phyloP scores from a whole-genome alignment of 2,113 vertebrate species.

The Paramormyrops kingsleyae region DNA sequence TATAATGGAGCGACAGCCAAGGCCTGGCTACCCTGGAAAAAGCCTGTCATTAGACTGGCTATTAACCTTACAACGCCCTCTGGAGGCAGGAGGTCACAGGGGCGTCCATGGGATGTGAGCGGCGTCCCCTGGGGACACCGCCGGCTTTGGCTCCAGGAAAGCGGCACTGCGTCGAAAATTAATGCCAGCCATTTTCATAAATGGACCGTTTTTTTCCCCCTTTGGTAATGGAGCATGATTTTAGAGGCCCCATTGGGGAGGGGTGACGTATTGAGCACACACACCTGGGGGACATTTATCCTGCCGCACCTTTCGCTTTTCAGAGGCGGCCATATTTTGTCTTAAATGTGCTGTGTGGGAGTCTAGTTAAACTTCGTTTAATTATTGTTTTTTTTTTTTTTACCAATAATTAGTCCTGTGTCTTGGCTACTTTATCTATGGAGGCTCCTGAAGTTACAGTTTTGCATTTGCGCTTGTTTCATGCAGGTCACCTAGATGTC shows the following conservation, averaged over 20 bases:
- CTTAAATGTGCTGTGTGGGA: neutral
- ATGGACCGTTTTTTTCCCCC: conserved; percentile 14
- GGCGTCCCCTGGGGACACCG: neutral
- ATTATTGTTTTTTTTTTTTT: neutral
- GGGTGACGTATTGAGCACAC: conserved; percentile 19
- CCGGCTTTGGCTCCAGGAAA: neutral
- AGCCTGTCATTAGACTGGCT: neutral
- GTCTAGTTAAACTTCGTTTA: neutral
- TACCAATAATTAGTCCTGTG: neutral
- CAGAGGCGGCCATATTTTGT: neutral
- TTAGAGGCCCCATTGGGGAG: conserved; percentile 31
- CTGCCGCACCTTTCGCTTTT: neutral
- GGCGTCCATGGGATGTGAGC: neutral
- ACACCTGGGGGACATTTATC: conserved; percentile 31
- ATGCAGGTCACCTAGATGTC: neutral
- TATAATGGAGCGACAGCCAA: neutral
- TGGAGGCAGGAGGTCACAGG: neutral
- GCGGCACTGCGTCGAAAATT: neutral
- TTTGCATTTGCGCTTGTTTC: neutral
- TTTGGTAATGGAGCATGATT: conserved; percentile 41
- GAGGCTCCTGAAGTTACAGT: neutral
- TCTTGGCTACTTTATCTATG: neutral
- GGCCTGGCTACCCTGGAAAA: neutral
- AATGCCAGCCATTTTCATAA: neutral
- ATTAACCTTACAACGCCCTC: neutral